These are phyloP conservation scores for Ametastegia equiseti DNA, from an alignment of 2,888 invertebrate genomes.

Conservation along the genomic window DNA sequence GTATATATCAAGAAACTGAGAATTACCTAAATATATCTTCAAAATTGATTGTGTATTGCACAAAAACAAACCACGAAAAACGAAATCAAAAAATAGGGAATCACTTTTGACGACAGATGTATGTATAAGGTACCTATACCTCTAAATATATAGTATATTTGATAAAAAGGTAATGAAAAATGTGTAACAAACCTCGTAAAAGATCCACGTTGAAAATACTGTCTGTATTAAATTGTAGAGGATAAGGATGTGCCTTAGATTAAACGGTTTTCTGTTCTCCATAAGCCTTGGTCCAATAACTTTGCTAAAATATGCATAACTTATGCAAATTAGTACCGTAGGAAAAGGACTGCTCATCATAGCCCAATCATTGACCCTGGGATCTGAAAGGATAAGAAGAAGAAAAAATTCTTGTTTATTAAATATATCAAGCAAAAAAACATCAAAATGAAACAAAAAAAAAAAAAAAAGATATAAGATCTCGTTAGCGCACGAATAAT, in stretches of 20 bases:
- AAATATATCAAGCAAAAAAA: too few species aligned
- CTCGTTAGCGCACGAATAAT: too few species aligned
- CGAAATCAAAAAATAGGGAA: too few species aligned
- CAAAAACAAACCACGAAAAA: too few species aligned
- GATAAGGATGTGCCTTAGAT: conserved; percentile 87
- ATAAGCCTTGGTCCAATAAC: conserved; percentile 91
- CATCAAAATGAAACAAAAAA: too few species aligned
- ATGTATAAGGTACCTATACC: too few species aligned
- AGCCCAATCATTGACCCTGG: conserved; percentile 91
- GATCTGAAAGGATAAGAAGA: conserved; percentile 82
- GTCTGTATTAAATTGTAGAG: conserved; percentile 95
- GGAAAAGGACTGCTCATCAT: conserved; percentile 95
- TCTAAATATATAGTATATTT: background rate
- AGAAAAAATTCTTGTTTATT: conserved; percentile 35
- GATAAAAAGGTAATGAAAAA: background rate
- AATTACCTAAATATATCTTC: too few species aligned
- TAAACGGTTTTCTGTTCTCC: conserved; percentile 93
- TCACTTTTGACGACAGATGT: too few species aligned
- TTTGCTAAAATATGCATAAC: conserved; percentile 90
- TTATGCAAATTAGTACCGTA: conserved; percentile 88
- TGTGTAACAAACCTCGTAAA: conserved; percentile 87
- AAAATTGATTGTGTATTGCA: too few species aligned
- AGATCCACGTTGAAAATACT: conserved; percentile 92
- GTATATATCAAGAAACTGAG: too few species aligned
- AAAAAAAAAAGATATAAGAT: too few species aligned